Evolutionary conservation across 1,140 invertebrate genomes (phyloP).

Genomic region (Drosophila gunungcola): DNA sequence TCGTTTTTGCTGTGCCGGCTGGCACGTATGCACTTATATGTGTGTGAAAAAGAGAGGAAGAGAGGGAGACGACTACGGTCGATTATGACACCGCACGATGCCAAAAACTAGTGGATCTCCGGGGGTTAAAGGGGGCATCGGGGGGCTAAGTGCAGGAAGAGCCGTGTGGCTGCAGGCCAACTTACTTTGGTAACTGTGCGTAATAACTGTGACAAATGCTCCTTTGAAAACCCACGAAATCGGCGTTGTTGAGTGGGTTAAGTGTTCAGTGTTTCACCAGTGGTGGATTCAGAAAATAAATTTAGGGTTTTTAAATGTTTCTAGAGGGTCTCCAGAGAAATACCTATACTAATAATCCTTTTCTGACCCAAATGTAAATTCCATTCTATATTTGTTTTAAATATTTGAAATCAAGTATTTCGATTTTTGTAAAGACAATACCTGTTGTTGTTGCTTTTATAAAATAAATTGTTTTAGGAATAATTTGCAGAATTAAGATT

Average conservation of each 20-base stretch:
- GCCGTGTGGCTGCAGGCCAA: constrained; percentile 5
- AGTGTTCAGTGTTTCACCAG: background rate
- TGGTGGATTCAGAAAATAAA: background rate
- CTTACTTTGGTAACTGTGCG: constrained; percentile 20
- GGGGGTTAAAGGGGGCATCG: background rate
- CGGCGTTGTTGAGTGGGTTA: background rate
- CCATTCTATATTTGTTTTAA: too few relatives aligned
- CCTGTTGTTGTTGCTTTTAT: too few relatives aligned
- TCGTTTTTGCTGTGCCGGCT: constrained; percentile 34
- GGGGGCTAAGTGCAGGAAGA: constrained; percentile 22
- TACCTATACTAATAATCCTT: too few relatives aligned
- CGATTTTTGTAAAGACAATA: too few relatives aligned
- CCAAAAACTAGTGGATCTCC: constrained; percentile 46
- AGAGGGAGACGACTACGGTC: constrained; percentile 8
- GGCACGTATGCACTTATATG: constrained; percentile 50
- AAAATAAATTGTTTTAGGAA: too few relatives aligned
- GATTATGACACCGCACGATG: constrained; percentile 73
- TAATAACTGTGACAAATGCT: constrained; percentile 40
- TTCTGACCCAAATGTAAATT: too few relatives aligned
- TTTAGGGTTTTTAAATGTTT: background rate
- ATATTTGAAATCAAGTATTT: too few relatives aligned
- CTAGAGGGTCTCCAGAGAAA: too few relatives aligned
- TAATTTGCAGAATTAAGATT: too few relatives aligned
- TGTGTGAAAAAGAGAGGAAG: background rate
- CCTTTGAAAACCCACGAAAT: background rate